phyloP scores from a whole-genome alignment of 2,113 vertebrate species.

The Archilochus colubris region DNA sequence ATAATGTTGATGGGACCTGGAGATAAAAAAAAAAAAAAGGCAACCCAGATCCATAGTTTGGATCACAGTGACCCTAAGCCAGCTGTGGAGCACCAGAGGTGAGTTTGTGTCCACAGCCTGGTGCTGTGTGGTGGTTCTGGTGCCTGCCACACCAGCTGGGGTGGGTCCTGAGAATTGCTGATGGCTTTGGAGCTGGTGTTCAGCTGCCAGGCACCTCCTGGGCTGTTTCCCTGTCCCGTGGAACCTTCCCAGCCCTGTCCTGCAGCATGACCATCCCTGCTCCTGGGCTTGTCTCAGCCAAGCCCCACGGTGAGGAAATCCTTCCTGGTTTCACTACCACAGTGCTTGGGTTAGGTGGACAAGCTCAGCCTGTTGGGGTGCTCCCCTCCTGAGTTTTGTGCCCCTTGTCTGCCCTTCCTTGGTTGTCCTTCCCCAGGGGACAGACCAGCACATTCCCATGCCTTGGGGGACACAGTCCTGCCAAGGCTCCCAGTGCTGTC shows the following conservation, averaged over 20 bases:
- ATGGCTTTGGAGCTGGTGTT: no score
- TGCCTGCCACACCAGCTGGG: no score
- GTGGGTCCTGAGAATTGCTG: not conserved
- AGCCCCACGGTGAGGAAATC: not conserved
- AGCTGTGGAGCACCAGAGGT: fast-evolving
- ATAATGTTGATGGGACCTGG: not conserved
- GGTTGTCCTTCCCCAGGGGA: fast-evolving
- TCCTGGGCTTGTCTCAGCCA: not conserved
- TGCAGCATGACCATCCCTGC: fast-evolving
- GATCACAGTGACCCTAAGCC: not conserved
- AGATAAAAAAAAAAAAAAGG: no score
- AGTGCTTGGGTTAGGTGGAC: fast-evolving
- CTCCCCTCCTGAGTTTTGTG: not conserved
- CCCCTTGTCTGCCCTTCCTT: not conserved
- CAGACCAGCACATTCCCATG: not conserved
- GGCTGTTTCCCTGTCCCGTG: not conserved
- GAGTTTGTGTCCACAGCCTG: not conserved
- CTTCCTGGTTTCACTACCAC: not conserved
- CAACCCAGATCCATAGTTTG: fast-evolving
- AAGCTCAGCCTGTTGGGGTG: not conserved
- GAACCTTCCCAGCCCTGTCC: no score
- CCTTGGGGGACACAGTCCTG: not conserved
- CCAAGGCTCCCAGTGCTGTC: no score
- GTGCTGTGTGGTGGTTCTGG: no score
- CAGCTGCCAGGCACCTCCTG: not conserved